Conservation (phyloP, 2,113 vertebrate genomes). For the Ageneiosus marmoratus region DNA sequence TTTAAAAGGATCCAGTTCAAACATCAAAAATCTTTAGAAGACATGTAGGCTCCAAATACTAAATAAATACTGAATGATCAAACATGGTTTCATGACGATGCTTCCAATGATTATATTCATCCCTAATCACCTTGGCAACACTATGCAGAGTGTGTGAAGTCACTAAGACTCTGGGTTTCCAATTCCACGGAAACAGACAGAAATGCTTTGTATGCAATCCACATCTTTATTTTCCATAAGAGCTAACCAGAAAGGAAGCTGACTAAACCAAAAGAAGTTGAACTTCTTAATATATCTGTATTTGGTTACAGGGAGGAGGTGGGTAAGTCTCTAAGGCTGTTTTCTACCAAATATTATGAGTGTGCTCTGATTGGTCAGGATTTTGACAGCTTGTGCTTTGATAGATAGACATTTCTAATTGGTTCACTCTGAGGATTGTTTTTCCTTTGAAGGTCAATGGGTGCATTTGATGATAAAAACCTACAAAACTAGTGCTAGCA, state of each 20-base stretch:
- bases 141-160: background rate
- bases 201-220: background rate
- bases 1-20: background rate
- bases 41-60: background rate
- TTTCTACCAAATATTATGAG: background rate
- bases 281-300: background rate
- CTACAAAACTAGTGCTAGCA: background rate
- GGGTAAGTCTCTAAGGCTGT: background rate
- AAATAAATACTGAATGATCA: background rate
- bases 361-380: background rate
- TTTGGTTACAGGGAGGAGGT: background rate
- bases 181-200: background rate
- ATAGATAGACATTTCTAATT: background rate
- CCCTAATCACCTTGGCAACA: background rate
- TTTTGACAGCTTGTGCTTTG: background rate
- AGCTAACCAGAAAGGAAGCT: background rate
- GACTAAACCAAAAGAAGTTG: slow-evolving; percentile 13
- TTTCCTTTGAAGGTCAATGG: background rate
- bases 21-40: background rate
- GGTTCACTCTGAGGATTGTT: background rate
- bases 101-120: background rate
- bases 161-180: background rate
- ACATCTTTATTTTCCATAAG: background rate
- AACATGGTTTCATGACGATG: background rate
- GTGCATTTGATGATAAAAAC: background rate